A percentile compares a stretch with the other conserved stretches of the same genome.
Evolutionary conservation across 1,140 invertebrate genomes (phyloP).

Genomic region (Coptotermes formosanus): DNA sequence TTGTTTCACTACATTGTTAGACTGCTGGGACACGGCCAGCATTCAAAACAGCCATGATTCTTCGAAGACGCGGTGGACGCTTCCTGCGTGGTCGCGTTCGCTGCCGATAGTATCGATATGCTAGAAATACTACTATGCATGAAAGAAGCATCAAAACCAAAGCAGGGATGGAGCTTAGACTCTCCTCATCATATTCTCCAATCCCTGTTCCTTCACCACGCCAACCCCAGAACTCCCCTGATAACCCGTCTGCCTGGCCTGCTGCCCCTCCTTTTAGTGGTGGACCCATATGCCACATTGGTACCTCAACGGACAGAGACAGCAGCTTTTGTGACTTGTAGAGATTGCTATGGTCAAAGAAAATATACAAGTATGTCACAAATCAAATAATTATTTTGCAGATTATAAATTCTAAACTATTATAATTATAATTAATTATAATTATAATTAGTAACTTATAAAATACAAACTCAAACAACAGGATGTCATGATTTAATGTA

Average conservation of each 20-base stretch:
- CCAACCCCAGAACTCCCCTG: conserved; percentile 33
- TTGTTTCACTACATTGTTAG: conserved; percentile 24
- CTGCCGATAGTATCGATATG: conserved; percentile 36
- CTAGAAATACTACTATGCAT: conserved; percentile 29
- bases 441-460: too few relatives aligned
- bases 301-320: conserved; percentile 55
- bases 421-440: too few relatives aligned
- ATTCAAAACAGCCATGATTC: conserved; percentile 30
- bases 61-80: conserved; percentile 32
- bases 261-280: conserved; percentile 32
- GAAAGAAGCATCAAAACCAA: conserved; percentile 26
- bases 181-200: conserved; percentile 24
- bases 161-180: conserved; percentile 26
- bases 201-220: conserved; percentile 24
- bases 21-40: conserved; percentile 35
- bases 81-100: conserved; percentile 39
- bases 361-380: background rate
- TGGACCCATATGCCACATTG: conserved; percentile 40
- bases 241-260: conserved; percentile 31
- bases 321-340: conserved; percentile 72
- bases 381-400: too few relatives aligned
- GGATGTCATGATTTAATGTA: too few relatives aligned
- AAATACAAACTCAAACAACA: too few relatives aligned
- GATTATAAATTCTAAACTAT: too few relatives aligned
- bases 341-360: conserved; percentile 56